These are phyloP conservation scores for Eptatretus burgeri DNA, from an alignment of 2,113 vertebrate genomes.

Conservation along the genomic window DNA sequence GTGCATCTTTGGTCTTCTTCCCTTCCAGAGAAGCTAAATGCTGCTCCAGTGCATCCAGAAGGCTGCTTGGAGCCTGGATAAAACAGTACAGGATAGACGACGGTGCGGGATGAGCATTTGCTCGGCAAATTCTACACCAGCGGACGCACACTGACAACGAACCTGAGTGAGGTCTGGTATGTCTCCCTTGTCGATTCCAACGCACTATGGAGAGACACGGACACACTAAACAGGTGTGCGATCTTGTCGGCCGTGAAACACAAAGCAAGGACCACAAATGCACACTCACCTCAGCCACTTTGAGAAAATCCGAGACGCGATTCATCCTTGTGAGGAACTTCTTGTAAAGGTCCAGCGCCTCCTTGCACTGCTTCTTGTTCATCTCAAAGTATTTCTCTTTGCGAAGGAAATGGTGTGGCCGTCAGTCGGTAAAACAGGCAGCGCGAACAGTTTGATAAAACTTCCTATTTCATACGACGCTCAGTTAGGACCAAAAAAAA, in stretches of 20 bases:
- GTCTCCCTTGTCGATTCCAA: conserved; percentile 63
- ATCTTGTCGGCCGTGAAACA: background rate
- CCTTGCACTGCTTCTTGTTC: conserved; percentile 97
- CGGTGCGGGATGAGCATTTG: background rate
- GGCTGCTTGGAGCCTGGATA: conserved; percentile 45
- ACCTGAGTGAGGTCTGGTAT: conserved; percentile 76
- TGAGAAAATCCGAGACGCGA: conserved; percentile 87
- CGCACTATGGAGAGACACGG: conserved; percentile 28
- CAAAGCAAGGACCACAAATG: background rate
- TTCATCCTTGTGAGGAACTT: conserved; percentile 97
- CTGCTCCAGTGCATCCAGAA: conserved; percentile 64
- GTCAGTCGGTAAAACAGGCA: too few relatives aligned
- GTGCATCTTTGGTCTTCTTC: conserved; percentile 48
- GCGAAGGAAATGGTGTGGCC: background rate
- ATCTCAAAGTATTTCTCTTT: conserved; percentile 97
- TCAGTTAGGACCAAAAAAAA: too few relatives aligned
- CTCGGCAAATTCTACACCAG: too few relatives aligned
- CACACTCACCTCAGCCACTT: conserved; percentile 34
- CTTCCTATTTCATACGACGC: too few relatives aligned
- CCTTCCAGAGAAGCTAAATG: conserved; percentile 76
- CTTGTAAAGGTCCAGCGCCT: conserved; percentile 92
- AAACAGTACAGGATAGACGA: background rate
- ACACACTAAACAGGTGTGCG: background rate
- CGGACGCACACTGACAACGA: too few relatives aligned
- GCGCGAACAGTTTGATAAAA: too few relatives aligned